Conservation (phyloP, 2,797 vertebrate genomes). For the Sebastes hubbsi region DNA sequence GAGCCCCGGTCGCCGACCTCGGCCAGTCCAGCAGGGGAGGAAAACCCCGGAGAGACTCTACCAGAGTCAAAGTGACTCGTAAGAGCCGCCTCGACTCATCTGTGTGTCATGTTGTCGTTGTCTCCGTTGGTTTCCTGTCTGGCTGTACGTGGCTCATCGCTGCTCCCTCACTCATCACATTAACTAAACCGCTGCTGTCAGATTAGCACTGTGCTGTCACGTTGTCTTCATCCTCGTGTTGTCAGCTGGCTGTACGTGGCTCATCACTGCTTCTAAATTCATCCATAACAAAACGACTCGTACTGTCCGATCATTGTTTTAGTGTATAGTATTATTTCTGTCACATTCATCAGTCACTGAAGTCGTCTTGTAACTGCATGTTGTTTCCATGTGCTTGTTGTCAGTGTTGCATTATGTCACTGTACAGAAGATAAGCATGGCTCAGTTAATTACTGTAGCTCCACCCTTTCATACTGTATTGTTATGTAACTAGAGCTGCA, state of each 20-base stretch:
- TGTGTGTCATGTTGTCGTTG: not conserved
- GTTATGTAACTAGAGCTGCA: too few relatives aligned
- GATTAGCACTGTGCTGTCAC: not conserved
- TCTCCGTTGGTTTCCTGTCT: not conserved
- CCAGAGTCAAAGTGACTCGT: conserved; percentile 85
- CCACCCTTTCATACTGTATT: not conserved
- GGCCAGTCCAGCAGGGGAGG: conserved; percentile 43
- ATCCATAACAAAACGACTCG: too few relatives aligned
- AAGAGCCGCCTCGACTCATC: conserved; percentile 57
- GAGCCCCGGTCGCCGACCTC: conserved; percentile 40
- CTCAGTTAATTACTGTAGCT: not conserved
- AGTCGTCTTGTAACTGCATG: conserved; percentile 24
- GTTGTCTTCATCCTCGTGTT: too few relatives aligned
- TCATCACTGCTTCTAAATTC: too few relatives aligned
- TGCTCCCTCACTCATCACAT: conserved; percentile 17
- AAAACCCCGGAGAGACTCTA: conserved; percentile 75
- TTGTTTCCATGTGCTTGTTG: not conserved
- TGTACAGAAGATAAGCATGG: not conserved
- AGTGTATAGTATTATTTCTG: not conserved
- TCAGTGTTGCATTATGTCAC: not conserved
- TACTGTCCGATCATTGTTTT: too few relatives aligned
- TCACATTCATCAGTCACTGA: not conserved
- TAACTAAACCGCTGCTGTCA: not conserved
- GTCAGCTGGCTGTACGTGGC: too few relatives aligned
- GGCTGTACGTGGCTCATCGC: not conserved